Conservation (phyloP, 2,888 invertebrate genomes). For the Andrena bicolor region DNA sequence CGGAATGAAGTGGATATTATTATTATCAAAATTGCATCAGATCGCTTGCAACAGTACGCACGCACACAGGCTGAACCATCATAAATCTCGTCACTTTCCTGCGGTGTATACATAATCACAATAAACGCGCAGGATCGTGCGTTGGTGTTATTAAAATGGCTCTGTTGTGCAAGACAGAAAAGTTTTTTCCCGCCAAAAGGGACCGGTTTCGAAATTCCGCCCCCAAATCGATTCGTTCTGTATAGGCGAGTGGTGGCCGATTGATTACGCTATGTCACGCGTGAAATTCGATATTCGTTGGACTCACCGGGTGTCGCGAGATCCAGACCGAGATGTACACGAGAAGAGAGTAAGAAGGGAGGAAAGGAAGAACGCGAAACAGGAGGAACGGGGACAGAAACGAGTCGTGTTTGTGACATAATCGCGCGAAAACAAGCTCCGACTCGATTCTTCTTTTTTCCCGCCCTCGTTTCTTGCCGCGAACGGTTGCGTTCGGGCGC, state of each 20-base stretch:
- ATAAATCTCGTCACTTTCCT: constrained; percentile 8
- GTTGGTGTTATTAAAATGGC: constrained; percentile 7
- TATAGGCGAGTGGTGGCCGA: constrained; percentile 29
- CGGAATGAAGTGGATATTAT: not conserved
- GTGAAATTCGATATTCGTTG: constrained; percentile 51
- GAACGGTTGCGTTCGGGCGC: constrained; percentile 24
- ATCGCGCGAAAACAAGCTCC: constrained; percentile 54
- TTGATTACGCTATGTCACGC: constrained; percentile 49
- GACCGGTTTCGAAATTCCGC: constrained; percentile 42
- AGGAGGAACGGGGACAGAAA: constrained; percentile 32
- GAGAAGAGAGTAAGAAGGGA: not conserved
- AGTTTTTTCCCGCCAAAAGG: not conserved
- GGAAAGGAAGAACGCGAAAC: not conserved
- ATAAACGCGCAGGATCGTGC: not conserved
- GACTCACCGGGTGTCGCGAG: constrained; percentile 18
- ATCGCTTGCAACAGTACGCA: not conserved
- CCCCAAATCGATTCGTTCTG: constrained; percentile 48
- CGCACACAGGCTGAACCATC: not conserved
- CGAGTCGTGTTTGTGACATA: constrained; percentile 61
- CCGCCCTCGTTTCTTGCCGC: constrained; percentile 22
- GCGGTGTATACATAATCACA: not conserved
- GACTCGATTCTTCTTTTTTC: constrained; percentile 28
- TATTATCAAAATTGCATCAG: not conserved
- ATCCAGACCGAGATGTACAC: constrained; percentile 11
- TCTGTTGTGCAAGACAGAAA: constrained; percentile 20